A percentile compares a stretch with the other conserved stretches of the same genome.
phyloP scores from a whole-genome alignment of 2,113 vertebrate genomes.

The Grallaria varia region DNA sequence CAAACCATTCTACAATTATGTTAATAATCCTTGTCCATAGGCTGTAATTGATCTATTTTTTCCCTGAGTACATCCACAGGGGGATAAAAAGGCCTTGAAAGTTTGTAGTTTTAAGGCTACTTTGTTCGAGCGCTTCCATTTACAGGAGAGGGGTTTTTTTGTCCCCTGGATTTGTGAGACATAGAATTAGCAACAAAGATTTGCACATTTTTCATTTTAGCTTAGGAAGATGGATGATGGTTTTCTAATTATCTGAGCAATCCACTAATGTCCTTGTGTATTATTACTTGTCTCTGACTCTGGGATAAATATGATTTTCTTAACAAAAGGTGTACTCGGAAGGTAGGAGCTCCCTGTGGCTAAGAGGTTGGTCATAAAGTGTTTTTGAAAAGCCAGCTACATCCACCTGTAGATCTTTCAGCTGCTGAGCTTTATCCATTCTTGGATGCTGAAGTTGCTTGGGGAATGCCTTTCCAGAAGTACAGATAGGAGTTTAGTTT shows the following conservation, averaged over 20 bases:
- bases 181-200: background rate
- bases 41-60: background rate
- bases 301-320: background rate
- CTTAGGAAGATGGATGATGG: background rate
- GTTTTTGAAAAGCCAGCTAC: background rate
- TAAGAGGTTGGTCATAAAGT: rapidly evolving
- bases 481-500: background rate
- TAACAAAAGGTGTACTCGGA: background rate
- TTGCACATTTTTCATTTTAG: background rate
- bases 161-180: background rate
- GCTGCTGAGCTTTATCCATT: background rate
- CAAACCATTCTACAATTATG: background rate
- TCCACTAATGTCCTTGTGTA: background rate
- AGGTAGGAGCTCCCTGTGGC: background rate
- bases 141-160: background rate
- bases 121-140: background rate
- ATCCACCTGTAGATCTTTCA: background rate
- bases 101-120: background rate
- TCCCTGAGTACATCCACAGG: background rate
- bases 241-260: background rate
- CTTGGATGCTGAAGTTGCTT: background rate
- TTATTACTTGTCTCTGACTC: background rate
- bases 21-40: background rate
- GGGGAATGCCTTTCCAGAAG: background rate
- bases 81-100: background rate